phyloP scores from a whole-genome alignment of 35 echinoderm and acorn worm genomes.

The Anneissia japonica region DNA sequence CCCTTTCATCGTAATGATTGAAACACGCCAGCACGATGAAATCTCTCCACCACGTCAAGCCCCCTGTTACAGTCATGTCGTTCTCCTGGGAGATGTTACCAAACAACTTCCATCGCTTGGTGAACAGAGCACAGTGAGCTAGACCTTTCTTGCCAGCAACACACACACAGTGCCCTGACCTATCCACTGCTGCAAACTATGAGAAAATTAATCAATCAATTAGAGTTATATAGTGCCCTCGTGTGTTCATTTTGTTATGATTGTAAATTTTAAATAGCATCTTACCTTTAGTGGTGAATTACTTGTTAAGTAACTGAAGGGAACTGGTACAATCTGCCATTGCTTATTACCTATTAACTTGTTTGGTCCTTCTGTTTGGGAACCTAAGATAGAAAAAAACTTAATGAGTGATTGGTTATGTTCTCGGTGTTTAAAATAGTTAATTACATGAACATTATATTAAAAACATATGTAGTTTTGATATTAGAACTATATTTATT shows the following conservation, averaged over 20 bases:
- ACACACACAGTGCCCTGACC: conserved; percentile 76
- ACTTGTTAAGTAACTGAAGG: conserved; percentile 71
- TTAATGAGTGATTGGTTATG: too few relatives aligned
- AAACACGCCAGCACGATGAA: conserved; percentile 77
- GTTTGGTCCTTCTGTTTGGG: not conserved
- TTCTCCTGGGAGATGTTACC: conserved; percentile 95
- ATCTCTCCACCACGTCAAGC: conserved; percentile 92
- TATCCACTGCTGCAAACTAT: conserved; percentile 90
- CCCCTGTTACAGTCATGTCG: conserved; percentile 91
- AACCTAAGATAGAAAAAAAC: not conserved
- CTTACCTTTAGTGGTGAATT: conserved; percentile 96
- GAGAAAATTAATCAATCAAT: too few relatives aligned
- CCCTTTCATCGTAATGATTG: conserved; percentile 90
- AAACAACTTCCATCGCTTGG: conserved; percentile 97
- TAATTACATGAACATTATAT: too few relatives aligned
- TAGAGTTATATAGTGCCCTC: too few relatives aligned
- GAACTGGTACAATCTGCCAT: conserved; percentile 82
- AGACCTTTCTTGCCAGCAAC: conserved; percentile 81
- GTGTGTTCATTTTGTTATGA: too few relatives aligned
- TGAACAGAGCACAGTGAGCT: conserved; percentile 82
- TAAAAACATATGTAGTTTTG: too few relatives aligned
- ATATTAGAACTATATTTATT: too few relatives aligned
- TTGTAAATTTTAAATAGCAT: not conserved
- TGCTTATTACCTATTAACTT: conserved; percentile 92
- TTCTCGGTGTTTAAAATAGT: too few relatives aligned